Base-by-base conservation (phyloP, 53 echinoderm and acorn worm genomes). In the Henricia sp. region DNA sequence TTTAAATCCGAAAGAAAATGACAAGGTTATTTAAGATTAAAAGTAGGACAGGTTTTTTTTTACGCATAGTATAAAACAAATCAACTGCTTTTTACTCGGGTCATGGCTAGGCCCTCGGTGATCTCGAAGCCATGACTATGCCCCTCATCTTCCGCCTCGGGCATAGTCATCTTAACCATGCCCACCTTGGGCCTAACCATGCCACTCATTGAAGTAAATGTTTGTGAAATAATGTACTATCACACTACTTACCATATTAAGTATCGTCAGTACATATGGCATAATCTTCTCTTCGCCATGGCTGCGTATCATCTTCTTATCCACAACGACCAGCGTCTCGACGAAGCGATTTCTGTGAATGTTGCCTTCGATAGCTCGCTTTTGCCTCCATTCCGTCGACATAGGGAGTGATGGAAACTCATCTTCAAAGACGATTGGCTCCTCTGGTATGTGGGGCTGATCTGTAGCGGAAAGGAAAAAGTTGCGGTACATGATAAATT, bases 301-400 rank as follows among this genome's bases (percentile, higher is more conserved):
- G 40, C 64, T 93, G 62, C 85, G 75, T 19, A 99, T 77, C 99
- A 99, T 99, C 57, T 88, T 65, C 52, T 86, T 90, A 83, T 99
- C 99, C 6, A 99, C 99, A 0, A 99, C 99, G 3, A 99, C 90
- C 60, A 99, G 68, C 0, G 94, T 99, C 65, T 95, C 99, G 3
- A 99, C 92, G 37, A 77, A 90, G 25, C 92, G 89, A 70, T 85
- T 94, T 63, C 90, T 84, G 72, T 90, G 91, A 17, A 94, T 90
- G 69, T 94, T 90, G 4, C 92, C 99, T 36, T 88, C 80, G 68
- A 99, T 85, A 36, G 99, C 95, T 21, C 99, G 85, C 20, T 82
- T 83, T 44, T 73, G 85, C 67, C 93, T 78, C 21, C 67, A 55
- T 8, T 59, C 60, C 28, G 41, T 44, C 59, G 70, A 37, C 30